Conservation (phyloP, 2,797 vertebrate species). For the Bucorvus abyssinicus region DNA sequence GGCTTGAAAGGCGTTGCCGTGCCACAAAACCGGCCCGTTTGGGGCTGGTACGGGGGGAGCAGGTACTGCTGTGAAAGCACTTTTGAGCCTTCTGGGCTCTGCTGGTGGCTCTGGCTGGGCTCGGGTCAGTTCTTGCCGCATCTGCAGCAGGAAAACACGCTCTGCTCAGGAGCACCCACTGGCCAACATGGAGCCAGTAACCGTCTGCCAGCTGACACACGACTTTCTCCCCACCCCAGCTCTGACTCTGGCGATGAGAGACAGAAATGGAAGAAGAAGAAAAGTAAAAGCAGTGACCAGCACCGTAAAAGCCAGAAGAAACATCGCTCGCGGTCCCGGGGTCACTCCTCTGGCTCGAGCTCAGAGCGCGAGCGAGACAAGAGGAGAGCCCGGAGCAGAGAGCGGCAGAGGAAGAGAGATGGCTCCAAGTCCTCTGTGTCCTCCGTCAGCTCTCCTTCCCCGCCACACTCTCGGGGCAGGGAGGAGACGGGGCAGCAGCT, state of each 20-base stretch:
- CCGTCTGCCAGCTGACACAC: rapidly evolving
- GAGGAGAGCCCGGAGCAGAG: neutral
- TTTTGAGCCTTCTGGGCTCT: too few species aligned
- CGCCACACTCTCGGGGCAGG: neutral
- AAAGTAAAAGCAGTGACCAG: neutral
- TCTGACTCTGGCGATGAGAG: constrained; percentile 35
- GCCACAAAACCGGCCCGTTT: rapidly evolving
- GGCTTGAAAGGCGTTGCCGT: too few species aligned
- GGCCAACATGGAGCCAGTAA: rapidly evolving
- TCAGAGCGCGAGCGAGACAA: neutral
- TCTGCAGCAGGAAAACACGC: too few species aligned
- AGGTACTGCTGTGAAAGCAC: rapidly evolving
- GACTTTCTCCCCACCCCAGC: neutral
- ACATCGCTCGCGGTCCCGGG: neutral
- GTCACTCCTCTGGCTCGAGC: constrained; percentile 1
- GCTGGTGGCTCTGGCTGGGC: neutral
- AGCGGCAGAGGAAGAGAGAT: neutral
- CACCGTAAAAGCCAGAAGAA: constrained; percentile 23
- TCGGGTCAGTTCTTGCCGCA: rapidly evolving
- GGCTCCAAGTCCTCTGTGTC: constrained; percentile 80
- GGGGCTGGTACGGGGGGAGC: neutral
- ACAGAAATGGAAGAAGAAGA: constrained; percentile 42
- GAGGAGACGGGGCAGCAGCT: constrained; percentile 37
- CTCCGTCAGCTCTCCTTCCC: constrained; percentile 72
- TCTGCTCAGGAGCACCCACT: neutral